Evolutionary conservation across 2,797 vertebrate species (phyloP).

Genomic region (Girardinus metallicus): DNA sequence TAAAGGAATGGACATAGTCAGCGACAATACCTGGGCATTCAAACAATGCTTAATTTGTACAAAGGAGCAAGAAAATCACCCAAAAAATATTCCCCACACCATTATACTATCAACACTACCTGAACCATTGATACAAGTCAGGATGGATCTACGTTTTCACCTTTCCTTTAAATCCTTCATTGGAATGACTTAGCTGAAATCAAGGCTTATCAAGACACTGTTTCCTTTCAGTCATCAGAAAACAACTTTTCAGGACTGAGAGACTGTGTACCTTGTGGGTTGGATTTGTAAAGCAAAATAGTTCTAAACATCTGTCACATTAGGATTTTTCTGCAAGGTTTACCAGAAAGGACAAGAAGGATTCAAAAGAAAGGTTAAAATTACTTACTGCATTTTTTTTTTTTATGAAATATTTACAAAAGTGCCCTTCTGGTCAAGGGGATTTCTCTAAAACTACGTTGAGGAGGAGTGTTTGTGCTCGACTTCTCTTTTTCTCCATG

Average conservation of each 20-base stretch:
- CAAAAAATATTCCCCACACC: not conserved
- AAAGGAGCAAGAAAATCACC: not conserved
- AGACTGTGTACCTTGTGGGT: constrained; percentile 15
- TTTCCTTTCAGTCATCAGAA: not conserved
- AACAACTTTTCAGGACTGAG: constrained; percentile 11
- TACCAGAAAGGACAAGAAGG: constrained; percentile 22
- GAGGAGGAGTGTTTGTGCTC: constrained; percentile 33
- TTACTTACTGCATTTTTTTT: constrained; percentile 30
- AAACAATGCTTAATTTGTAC: not conserved
- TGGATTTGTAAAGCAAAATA: not conserved
- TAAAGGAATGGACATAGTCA: not conserved
- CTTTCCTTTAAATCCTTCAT: not conserved
- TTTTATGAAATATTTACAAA: constrained; percentile 26
- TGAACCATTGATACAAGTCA: not conserved
- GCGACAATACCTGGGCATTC: not conserved
- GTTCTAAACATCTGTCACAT: constrained; percentile 53
- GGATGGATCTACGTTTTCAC: not conserved
- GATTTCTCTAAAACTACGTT: constrained; percentile 51
- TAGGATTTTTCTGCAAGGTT: constrained; percentile 38
- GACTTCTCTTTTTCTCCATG: constrained; percentile 32
- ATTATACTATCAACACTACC: not conserved
- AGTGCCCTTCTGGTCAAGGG: constrained; percentile 47
- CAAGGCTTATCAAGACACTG: not conserved
- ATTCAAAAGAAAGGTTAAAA: constrained; percentile 46
- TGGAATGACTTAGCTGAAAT: not conserved